Conservation (phyloP, 2,888 invertebrate species). For the Tiliacea aurago region DNA sequence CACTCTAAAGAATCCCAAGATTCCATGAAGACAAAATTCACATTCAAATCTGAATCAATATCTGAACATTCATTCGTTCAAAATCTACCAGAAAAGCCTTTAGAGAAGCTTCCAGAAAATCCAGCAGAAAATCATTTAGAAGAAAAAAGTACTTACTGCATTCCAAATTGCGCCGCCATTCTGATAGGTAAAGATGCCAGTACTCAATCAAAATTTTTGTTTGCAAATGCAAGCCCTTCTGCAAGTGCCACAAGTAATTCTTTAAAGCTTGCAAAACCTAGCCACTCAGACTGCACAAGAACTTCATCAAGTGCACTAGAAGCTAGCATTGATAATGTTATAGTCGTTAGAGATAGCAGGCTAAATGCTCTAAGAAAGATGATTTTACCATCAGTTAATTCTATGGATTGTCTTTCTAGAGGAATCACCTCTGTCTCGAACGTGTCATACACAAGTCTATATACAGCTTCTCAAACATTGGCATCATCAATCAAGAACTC, state of each 20-base stretch:
- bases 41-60: not conserved
- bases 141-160: conserved; percentile 13
- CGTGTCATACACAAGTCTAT: not conserved
- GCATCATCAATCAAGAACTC: not conserved
- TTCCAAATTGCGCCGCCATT: not conserved
- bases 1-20: not conserved
- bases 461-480: not conserved
- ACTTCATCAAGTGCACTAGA: not conserved
- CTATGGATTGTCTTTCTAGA: not conserved
- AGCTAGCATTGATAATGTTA: not conserved
- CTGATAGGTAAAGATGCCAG: no score
- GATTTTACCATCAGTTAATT: conserved; percentile 21
- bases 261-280: not conserved
- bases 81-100: not conserved
- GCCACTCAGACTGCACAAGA: not conserved
- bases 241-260: not conserved
- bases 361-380: conserved; percentile 48
- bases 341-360: conserved; percentile 22
- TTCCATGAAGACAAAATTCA: not conserved
- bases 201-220: not conserved
- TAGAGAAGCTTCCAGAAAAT: not conserved
- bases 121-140: not conserved
- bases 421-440: not conserved
- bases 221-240: not conserved
- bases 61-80: conserved; percentile 1